Evolutionary conservation across 1,140 invertebrate species (phyloP).

Genomic region (Drosophila trapezifrons): DNA sequence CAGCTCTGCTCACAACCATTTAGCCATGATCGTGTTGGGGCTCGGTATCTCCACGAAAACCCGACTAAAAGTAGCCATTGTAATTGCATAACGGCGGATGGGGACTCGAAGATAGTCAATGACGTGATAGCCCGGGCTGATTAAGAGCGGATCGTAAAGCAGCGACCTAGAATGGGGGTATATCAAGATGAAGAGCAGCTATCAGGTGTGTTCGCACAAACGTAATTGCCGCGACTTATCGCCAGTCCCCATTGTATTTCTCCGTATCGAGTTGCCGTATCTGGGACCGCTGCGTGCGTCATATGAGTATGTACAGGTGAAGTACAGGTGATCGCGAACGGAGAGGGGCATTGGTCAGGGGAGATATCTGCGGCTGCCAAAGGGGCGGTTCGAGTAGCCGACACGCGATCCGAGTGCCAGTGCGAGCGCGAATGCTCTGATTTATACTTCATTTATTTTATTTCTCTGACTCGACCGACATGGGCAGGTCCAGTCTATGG

Average conservation of each 20-base stretch:
- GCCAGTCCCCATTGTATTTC: conserved; percentile 37
- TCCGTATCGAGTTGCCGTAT: conserved; percentile 47
- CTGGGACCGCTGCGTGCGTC: conserved; percentile 37
- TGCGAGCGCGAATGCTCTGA: conserved; percentile 44
- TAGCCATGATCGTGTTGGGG: conserved; percentile 8
- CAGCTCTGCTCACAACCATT: conserved; percentile 22
- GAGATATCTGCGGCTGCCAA: conserved; percentile 37
- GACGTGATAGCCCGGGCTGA: conserved; percentile 17
- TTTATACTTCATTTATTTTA: conserved; percentile 58
- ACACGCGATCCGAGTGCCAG: conserved; percentile 28
- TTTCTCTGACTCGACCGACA: neutral
- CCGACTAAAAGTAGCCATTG: conserved; percentile 16
- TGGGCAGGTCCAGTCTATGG: conserved; percentile 8
- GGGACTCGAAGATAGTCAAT: conserved; percentile 28
- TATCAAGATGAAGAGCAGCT: conserved; percentile 39
- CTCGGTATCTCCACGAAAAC: conserved; percentile 11
- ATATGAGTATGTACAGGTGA: conserved; percentile 7
- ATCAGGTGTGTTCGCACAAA: conserved; percentile 34
- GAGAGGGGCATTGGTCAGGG: neutral
- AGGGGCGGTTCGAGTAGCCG: conserved; percentile 31
- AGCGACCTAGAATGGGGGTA: conserved; percentile 6
- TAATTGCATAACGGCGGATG: conserved; percentile 15
- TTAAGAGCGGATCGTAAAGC: conserved; percentile 39
- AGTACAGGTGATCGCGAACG: conserved; percentile 1
- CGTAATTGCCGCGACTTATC: conserved; percentile 51